Evolutionary conservation across 2,888 invertebrate genomes (phyloP), one percentile per base, ranked within the genome.

Genomic region (Stegana nigrithorax): DNA sequence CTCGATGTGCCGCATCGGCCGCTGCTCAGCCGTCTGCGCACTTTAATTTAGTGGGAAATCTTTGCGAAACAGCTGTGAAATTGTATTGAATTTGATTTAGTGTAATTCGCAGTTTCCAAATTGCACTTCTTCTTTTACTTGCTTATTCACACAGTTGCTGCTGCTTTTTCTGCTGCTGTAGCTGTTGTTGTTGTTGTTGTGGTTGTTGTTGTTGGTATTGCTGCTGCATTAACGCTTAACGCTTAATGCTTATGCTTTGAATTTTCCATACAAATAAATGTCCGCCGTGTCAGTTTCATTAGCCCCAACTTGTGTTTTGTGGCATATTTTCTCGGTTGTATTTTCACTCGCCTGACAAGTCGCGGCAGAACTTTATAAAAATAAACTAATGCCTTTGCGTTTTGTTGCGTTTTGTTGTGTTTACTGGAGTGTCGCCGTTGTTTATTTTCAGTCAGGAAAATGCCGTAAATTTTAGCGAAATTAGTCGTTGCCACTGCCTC

Each of bases 201-300:
- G n/a, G n/a, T n/a, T n/a, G n/a, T n/a, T n/a, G n/a, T n/a, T n/a
- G n/a, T n/a, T n/a, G n/a, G n/a, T n/a, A n/a, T n/a, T n/a, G n/a
- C n/a, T n/a, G n/a, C n/a, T n/a, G n/a, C n/a, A n/a, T n/a, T n/a
- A n/a, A n/a, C n/a, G n/a, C n/a, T n/a, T n/a, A n/a, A n/a, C n/a
- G n/a, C n/a, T n/a, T n/a, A n/a, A n/a, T n/a, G n/a, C n/a, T n/a
- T n/a, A n/a, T n/a, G n/a, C n/a, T n/a, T n/a, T n/a, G n/a, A n/a
- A n/a, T n/a, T 7, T 29, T 29, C 29, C 10, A 10, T 29, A 10
- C 6, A 29, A 29, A 29, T 29, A 10, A 39, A 14, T 10, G 14
- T n/a, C 14, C 39, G 5, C n/a, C n/a, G 61, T 75, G 78, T 80
- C 78, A 69, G 71, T 71, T 76, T 75, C 80, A 76, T 76, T 78